phyloP scores from a whole-genome alignment of 2,113 vertebrate species.

The Callocephalon fimbriatum region DNA sequence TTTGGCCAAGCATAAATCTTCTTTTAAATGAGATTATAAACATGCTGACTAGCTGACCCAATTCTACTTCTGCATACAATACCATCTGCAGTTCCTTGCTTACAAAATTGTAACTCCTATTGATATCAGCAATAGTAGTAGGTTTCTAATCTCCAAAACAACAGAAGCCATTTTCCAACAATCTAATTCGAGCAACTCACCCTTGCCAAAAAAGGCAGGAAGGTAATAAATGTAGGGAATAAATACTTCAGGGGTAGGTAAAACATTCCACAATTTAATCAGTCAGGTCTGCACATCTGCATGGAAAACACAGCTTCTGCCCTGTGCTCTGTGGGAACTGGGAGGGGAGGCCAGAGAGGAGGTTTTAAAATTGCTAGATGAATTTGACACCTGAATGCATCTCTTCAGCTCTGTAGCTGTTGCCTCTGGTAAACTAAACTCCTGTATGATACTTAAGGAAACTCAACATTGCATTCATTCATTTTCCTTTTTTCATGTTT shows the following conservation, averaged over 20 bases:
- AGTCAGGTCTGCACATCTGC: neutral
- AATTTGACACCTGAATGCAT: neutral
- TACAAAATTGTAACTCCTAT: neutral
- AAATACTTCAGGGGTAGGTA: neutral
- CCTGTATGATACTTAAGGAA: neutral
- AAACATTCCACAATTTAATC: neutral
- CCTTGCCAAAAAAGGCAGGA: neutral
- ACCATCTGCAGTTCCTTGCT: neutral
- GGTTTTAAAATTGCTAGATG: neutral
- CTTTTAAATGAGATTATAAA: slow-evolving; percentile 12
- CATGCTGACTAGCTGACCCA: neutral
- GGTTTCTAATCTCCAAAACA: neutral
- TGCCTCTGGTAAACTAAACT: slow-evolving; percentile 24
- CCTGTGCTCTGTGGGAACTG: neutral
- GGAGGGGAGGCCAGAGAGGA: neutral
- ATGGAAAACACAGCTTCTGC: neutral
- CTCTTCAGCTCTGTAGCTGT: neutral
- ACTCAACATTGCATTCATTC: slow-evolving; percentile 29
- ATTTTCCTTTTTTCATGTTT: neutral
- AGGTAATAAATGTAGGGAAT: neutral
- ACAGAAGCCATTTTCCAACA: neutral
- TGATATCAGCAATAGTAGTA: neutral
- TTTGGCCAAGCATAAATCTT: neutral
- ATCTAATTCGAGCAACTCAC: neutral
- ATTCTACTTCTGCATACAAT: neutral